A percentile compares a stretch with the other conserved stretches of the same genome.
phyloP scores from a whole-genome alignment of 2,797 vertebrate genomes.

The Ambastaia sidthimunki region DNA sequence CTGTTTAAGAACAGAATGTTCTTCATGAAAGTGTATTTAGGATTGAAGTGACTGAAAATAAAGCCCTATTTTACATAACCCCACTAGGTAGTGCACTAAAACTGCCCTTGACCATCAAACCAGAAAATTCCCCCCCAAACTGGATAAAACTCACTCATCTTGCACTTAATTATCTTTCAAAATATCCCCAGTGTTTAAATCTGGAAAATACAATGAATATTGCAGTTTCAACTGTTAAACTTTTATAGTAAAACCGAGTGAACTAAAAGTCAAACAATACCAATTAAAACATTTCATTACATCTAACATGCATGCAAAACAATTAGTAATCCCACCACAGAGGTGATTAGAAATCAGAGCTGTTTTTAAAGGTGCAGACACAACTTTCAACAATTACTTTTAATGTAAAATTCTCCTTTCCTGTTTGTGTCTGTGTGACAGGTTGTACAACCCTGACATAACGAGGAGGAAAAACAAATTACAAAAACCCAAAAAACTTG shows the following conservation, averaged over 20 bases:
- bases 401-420: not conserved
- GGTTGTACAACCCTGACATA: slow-evolving; percentile 58
- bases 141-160: slow-evolving; percentile 27
- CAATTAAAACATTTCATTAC: slow-evolving; percentile 45
- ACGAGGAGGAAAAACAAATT: slow-evolving; percentile 35
- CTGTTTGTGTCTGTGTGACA: slow-evolving; percentile 61
- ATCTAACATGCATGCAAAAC: slow-evolving; percentile 60
- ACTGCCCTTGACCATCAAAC: slow-evolving; percentile 28
- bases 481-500: slow-evolving; percentile 61
- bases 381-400: slow-evolving; percentile 2
- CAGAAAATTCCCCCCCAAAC: slow-evolving; percentile 4
- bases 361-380: slow-evolving; percentile 1
- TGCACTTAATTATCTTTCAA: slow-evolving; percentile 17
- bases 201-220: slow-evolving; percentile 23
- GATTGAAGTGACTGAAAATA: slow-evolving; percentile 32
- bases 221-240: slow-evolving; percentile 29
- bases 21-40: slow-evolving; percentile 12
- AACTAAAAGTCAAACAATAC: slow-evolving; percentile 49
- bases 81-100: slow-evolving; percentile 47
- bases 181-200: slow-evolving; percentile 23
- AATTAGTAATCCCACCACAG: slow-evolving; percentile 16
- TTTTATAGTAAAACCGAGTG: slow-evolving; percentile 34
- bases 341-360: not conserved
- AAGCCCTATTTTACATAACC: slow-evolving; percentile 36
- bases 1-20: not conserved